Conservation (phyloP, 2,797 vertebrate species). For the Lycodopsis pacificus region DNA sequence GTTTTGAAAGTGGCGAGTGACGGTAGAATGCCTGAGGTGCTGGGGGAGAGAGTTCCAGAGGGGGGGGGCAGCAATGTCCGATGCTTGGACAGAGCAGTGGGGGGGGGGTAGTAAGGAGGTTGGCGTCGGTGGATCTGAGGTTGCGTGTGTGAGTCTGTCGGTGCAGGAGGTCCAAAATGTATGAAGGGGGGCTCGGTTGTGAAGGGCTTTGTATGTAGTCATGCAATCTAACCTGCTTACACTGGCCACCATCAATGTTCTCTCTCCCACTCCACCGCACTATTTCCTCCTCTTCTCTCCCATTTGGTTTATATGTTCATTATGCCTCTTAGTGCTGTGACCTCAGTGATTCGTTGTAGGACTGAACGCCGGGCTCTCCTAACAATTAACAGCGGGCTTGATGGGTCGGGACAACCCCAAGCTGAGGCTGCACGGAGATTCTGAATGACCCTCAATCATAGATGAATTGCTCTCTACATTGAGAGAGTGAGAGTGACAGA, state of each 20-base stretch:
- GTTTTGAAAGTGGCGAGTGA: background rate
- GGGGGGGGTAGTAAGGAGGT: too few species aligned
- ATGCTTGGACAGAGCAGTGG: background rate
- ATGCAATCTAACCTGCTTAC: background rate
- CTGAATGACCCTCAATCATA: slow-evolving; percentile 38
- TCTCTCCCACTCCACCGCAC: background rate
- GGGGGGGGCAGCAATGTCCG: background rate
- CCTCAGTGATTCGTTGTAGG: slow-evolving; percentile 43
- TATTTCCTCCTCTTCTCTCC: slow-evolving; percentile 25
- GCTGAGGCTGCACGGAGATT: slow-evolving; percentile 30
- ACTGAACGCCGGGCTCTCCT: slow-evolving; percentile 45
- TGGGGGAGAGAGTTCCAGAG: background rate
- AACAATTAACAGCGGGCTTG: slow-evolving; percentile 43
- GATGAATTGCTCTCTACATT: background rate
- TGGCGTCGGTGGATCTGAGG: too few species aligned
- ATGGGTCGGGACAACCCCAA: slow-evolving; percentile 48
- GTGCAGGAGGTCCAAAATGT: background rate
- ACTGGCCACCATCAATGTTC: background rate
- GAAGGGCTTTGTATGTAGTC: too few species aligned
- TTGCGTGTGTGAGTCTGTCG: too few species aligned
- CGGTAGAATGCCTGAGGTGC: background rate
- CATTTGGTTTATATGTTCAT: slow-evolving; percentile 54
- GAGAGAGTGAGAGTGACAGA: background rate
- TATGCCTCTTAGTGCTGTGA: slow-evolving; percentile 49
- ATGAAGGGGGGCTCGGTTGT: too few species aligned